phyloP scores from a whole-genome alignment of 2,797 vertebrate species.

The Pseudochromis fuscus region DNA sequence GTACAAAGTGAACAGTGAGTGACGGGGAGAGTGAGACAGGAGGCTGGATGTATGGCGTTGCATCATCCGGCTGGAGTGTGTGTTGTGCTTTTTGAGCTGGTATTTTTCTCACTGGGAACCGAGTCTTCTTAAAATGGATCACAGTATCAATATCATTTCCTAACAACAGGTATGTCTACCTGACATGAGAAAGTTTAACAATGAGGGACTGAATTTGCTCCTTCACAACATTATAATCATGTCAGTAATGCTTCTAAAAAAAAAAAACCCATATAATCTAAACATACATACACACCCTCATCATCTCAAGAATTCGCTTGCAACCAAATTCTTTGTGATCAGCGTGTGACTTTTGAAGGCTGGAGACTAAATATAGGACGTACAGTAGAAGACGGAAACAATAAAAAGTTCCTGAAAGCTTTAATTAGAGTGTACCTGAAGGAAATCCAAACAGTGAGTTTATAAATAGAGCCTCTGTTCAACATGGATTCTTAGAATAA shows the following conservation, averaged over 20 bases:
- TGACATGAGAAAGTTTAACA: conserved; percentile 4
- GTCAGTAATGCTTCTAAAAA: conserved; percentile 12
- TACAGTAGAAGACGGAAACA: conserved; percentile 19
- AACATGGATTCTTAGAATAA: not conserved
- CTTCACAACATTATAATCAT: conserved; percentile 8
- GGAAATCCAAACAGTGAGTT: conserved; percentile 1
- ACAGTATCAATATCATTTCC: not conserved
- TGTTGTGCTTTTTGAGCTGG: not conserved
- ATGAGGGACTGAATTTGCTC: not conserved
- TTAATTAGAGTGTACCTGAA: conserved; percentile 31
- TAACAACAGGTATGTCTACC: conserved; percentile 3
- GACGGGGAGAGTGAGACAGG: conserved; percentile 11
- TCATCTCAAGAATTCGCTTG: conserved; percentile 20
- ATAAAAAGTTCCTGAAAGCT: not conserved
- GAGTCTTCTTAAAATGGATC: conserved; percentile 32
- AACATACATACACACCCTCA: conserved; percentile 11
- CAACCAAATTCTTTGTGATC: not conserved
- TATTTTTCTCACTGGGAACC: conserved; percentile 19
- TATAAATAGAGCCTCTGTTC: conserved; percentile 15
- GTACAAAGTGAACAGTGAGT: not conserved
- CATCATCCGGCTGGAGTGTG: conserved; percentile 46
- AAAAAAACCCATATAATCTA: not conserved
- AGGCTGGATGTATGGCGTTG: conserved; percentile 1
- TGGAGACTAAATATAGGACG: conserved; percentile 6
- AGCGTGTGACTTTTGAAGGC: conserved; percentile 13